Percentiles rank a stretch among this genome's conserved stretches.
These are phyloP conservation scores for Siniperca obscura DNA, from an alignment of 2,797 vertebrate genomes.

Conservation along the genomic window DNA sequence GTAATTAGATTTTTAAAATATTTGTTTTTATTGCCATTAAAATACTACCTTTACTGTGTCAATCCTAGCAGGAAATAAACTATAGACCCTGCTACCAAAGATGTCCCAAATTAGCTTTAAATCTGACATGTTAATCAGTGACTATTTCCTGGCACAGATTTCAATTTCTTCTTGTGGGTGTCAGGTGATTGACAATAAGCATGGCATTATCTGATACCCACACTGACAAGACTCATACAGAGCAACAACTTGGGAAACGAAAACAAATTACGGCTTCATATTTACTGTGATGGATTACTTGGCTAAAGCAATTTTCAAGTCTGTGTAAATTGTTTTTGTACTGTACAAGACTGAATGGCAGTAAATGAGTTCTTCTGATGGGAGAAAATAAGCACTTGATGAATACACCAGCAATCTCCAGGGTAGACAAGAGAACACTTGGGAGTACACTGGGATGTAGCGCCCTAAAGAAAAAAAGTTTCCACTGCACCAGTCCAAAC, in stretches of 20 bases:
- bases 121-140: slow-evolving; percentile 18
- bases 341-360: slow-evolving; percentile 59
- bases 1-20: not conserved
- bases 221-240: slow-evolving; percentile 49
- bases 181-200: slow-evolving; percentile 56
- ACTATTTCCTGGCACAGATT: slow-evolving; percentile 28
- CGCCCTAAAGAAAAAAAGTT: slow-evolving; percentile 13
- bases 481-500: not conserved
- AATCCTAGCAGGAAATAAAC: slow-evolving; percentile 8
- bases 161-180: slow-evolving; percentile 20
- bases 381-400: slow-evolving; percentile 35
- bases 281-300: slow-evolving; percentile 68
- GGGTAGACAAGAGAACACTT: slow-evolving; percentile 12
- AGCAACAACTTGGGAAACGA: slow-evolving; percentile 57
- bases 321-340: slow-evolving; percentile 68
- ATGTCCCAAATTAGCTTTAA: slow-evolving; percentile 25
- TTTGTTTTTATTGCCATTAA: not conserved
- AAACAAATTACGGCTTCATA: slow-evolving; percentile 85
- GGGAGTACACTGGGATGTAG: not conserved
- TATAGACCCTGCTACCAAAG: not conserved
- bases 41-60: not conserved
- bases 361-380: slow-evolving; percentile 64
- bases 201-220: slow-evolving; percentile 31
- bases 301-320: slow-evolving; percentile 56
- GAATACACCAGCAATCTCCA: slow-evolving; percentile 29